Conservation (phyloP, 2,888 invertebrate species). For the Catonia carolina region DNA sequence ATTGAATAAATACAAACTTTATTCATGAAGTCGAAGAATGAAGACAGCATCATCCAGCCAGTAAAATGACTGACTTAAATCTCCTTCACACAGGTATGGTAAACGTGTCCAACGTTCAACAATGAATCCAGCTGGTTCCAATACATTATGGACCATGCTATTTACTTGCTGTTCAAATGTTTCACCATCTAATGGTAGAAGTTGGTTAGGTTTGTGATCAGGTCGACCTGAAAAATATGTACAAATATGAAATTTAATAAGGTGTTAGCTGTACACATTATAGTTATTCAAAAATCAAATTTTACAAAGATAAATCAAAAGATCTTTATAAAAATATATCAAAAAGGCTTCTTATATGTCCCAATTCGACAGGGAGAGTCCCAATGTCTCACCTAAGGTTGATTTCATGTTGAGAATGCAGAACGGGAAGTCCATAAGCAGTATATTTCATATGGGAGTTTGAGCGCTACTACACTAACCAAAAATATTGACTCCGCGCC, state of each 20-base stretch:
- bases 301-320: neutral
- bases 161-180: slow-evolving; percentile 74
- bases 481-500: too few relatives aligned
- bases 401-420: too few relatives aligned
- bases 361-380: too few relatives aligned
- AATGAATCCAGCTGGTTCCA: slow-evolving; percentile 62
- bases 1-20: too few relatives aligned
- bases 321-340: slow-evolving; percentile 8
- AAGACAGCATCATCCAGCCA: slow-evolving; percentile 89
- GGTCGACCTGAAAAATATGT: slow-evolving; percentile 50
- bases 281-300: neutral
- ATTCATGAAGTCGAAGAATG: slow-evolving; percentile 58
- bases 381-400: too few relatives aligned
- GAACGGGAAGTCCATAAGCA: too few relatives aligned
- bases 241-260: neutral
- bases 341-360: too few relatives aligned
- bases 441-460: too few relatives aligned
- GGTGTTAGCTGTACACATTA: slow-evolving; percentile 6
- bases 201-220: slow-evolving; percentile 65
- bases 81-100: slow-evolving; percentile 96
- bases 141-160: slow-evolving; percentile 53
- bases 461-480: too few relatives aligned
- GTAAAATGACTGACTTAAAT: slow-evolving; percentile 83
- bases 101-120: slow-evolving; percentile 81
- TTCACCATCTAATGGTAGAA: slow-evolving; percentile 57